phyloP scores from a whole-genome alignment of 2,113 vertebrate species.

The Macrotis lagotis region DNA sequence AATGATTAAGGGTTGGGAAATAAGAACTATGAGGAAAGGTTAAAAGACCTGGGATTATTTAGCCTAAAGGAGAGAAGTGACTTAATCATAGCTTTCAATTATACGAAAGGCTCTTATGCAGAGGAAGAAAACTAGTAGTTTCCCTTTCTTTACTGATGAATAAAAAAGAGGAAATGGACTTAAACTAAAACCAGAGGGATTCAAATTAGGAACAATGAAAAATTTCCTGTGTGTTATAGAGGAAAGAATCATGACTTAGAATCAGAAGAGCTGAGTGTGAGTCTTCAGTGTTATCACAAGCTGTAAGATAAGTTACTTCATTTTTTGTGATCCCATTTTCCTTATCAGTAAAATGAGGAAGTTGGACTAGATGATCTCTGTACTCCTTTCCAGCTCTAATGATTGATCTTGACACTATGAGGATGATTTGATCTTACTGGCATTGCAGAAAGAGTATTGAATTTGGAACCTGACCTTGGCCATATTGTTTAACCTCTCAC shows the following conservation, averaged over 20 bases:
- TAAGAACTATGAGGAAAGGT: neutral
- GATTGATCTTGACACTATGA: too few species aligned
- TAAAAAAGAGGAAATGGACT: neutral
- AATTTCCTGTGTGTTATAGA: neutral
- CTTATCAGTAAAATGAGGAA: neutral
- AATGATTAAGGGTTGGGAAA: neutral
- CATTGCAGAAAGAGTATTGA: neutral
- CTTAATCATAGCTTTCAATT: neutral
- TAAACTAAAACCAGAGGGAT: neutral
- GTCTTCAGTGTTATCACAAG: neutral
- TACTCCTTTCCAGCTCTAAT: neutral
- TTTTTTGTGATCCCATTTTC: neutral
- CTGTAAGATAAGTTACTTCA: neutral
- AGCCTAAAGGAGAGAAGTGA: neutral
- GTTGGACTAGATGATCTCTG: neutral
- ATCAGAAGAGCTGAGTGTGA: neutral
- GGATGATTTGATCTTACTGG: neutral
- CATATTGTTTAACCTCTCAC: neutral
- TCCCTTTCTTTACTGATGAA: neutral
- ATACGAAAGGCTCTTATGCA: neutral
- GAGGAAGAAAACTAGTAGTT: neutral
- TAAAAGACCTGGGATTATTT: neutral
- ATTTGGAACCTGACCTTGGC: neutral
- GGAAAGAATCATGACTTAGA: neutral
- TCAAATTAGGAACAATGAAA: neutral